phyloP scores from a whole-genome alignment of 92 coral and sea anemone species.

The Umimayanthus chanpuru region DNA sequence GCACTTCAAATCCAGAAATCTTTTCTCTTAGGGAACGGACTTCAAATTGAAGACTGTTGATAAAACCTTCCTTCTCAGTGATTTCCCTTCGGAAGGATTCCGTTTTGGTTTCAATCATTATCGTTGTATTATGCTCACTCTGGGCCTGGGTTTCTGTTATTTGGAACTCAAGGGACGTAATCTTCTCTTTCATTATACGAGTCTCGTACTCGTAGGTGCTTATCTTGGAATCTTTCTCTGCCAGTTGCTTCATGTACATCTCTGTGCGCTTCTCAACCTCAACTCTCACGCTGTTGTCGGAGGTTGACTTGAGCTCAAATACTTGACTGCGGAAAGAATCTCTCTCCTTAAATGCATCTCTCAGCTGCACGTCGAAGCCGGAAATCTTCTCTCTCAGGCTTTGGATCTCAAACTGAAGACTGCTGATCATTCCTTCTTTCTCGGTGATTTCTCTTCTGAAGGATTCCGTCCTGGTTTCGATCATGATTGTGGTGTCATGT shows the following conservation, averaged over 20 bases:
- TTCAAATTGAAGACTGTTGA: constrained; percentile 23
- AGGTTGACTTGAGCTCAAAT: constrained; percentile 24
- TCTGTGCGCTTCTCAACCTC: constrained; percentile 42
- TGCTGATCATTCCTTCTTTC: neutral
- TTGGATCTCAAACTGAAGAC: neutral
- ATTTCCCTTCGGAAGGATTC: constrained; percentile 35
- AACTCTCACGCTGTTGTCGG: constrained; percentile 29
- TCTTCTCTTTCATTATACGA: neutral
- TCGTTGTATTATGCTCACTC: constrained; percentile 4
- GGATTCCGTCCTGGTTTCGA: constrained; percentile 25
- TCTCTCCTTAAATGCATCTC: neutral
- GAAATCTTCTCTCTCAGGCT: constrained; percentile 23
- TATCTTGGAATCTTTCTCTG: constrained; percentile 41
- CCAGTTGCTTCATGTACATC: constrained; percentile 33
- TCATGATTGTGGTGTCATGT: neutral
- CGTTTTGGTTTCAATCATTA: constrained; percentile 30
- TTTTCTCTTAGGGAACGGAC: neutral
- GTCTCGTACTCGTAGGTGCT: constrained; percentile 13
- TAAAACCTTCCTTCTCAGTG: neutral
- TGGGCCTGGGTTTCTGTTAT: constrained; percentile 34
- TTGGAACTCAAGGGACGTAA: neutral
- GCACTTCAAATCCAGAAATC: constrained; percentile 29
- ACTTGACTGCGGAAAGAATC: neutral
- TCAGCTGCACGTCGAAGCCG: constrained; percentile 15
- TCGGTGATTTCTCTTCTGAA: neutral